A percentile compares a stretch with the other conserved stretches of the same genome.
These are phyloP conservation scores for Sorex fumeus DNA, from an alignment of 2,113 vertebrate genomes.

Conservation along the genomic window DNA sequence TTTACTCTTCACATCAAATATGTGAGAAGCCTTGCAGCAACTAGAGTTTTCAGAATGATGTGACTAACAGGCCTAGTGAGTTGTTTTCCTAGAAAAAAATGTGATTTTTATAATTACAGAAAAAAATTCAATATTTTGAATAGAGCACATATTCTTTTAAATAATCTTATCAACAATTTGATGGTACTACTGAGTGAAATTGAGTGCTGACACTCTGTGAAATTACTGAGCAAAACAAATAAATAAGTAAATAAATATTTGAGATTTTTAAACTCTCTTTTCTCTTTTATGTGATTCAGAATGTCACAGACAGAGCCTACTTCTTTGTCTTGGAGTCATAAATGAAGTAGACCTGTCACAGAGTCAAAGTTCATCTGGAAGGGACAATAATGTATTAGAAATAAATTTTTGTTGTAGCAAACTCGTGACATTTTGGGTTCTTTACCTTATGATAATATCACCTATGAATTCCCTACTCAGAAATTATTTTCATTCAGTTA, in stretches of 20 bases:
- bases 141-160: background rate
- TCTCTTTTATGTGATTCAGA: background rate
- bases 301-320: background rate
- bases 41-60: background rate
- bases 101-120: background rate
- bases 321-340: background rate
- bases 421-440: too few species aligned
- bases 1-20: background rate
- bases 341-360: background rate
- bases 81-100: background rate
- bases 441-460: too few species aligned
- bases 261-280: background rate
- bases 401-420: background rate
- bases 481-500: too few species aligned
- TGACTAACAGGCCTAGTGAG: background rate
- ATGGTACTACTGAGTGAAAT: background rate
- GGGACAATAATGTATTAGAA: background rate
- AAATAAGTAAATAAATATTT: background rate
- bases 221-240: background rate
- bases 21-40: background rate
- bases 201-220: too few species aligned
- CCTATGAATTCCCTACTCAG: too few species aligned
- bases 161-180: background rate
- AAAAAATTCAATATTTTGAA: background rate
- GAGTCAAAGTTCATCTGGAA: background rate